These are phyloP conservation scores for Rhinoraja longicauda DNA, from an alignment of 2,797 vertebrate species.

Conservation along the genomic window DNA sequence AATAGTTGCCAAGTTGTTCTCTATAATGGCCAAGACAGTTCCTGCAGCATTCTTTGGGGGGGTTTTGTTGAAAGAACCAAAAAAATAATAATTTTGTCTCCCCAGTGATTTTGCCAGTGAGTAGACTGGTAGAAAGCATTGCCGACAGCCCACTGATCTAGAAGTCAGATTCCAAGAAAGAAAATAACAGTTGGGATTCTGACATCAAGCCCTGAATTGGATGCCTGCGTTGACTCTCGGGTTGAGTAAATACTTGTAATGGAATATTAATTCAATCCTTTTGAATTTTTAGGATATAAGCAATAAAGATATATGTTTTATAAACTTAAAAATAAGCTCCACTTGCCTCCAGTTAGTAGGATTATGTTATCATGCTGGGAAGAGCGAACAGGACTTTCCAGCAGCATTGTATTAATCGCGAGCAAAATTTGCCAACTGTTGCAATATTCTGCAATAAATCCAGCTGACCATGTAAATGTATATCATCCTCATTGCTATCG, in stretches of 20 bases:
- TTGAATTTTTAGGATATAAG: background rate
- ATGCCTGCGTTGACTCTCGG: background rate
- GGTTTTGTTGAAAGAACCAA: background rate
- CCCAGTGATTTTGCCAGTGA: background rate
- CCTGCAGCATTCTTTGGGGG: background rate
- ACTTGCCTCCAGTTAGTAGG: background rate
- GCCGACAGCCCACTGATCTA: background rate
- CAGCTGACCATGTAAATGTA: constrained; percentile 27
- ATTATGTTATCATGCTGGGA: background rate
- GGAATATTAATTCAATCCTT: background rate
- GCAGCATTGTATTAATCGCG: background rate
- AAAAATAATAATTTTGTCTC: background rate
- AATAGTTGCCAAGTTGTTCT: background rate
- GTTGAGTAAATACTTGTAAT: background rate
- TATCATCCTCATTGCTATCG: constrained; percentile 14
- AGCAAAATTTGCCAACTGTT: constrained; percentile 17
- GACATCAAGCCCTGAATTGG: too few species aligned
- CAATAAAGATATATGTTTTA: background rate
- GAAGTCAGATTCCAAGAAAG: background rate
- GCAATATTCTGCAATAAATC: background rate
- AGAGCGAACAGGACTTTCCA: background rate
- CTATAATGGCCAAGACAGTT: background rate
- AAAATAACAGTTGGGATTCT: background rate
- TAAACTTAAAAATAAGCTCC: background rate
- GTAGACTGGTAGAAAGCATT: background rate